These are phyloP conservation scores for Tolmerus cingulatus DNA, from an alignment of 2,888 invertebrate species.

Conservation along the genomic window DNA sequence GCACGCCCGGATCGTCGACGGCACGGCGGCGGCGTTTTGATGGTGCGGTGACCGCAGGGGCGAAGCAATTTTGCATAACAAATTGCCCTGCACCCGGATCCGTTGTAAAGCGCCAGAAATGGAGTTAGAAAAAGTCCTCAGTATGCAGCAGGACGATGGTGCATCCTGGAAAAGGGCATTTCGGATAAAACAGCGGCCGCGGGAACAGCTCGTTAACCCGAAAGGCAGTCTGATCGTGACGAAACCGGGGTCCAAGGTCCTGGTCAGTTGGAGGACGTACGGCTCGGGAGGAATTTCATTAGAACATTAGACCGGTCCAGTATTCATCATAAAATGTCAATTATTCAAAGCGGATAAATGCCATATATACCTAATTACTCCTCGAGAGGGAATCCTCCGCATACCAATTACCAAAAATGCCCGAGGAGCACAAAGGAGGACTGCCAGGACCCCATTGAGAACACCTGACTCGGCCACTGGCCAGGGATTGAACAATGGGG, in stretches of 20 bases:
- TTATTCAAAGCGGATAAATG: not conserved
- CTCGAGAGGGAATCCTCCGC: not conserved
- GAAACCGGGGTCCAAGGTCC: not conserved
- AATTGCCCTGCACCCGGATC: not conserved
- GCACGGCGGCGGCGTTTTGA: not conserved
- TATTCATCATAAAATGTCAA: not conserved
- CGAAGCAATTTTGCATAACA: constrained; percentile 31
- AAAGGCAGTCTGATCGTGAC: not conserved
- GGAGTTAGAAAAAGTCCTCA: not conserved
- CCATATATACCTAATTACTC: not conserved
- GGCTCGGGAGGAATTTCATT: not conserved
- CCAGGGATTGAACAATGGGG: not conserved
- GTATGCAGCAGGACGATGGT: not conserved
- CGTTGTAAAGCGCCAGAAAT: not conserved
- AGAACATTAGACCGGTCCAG: not conserved
- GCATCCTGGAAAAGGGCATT: not conserved
- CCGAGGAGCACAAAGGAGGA: not conserved
- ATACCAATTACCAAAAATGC: not conserved
- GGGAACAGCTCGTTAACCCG: not conserved
- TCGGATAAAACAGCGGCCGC: not conserved
- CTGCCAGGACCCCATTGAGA: not conserved
- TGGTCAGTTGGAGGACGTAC: not conserved
- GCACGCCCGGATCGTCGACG: not conserved
- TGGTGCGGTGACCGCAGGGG: not conserved
- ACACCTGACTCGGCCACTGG: not conserved